Base-by-base conservation (phyloP, 2,888 invertebrate species). In the Aphidius colemani region DNA sequence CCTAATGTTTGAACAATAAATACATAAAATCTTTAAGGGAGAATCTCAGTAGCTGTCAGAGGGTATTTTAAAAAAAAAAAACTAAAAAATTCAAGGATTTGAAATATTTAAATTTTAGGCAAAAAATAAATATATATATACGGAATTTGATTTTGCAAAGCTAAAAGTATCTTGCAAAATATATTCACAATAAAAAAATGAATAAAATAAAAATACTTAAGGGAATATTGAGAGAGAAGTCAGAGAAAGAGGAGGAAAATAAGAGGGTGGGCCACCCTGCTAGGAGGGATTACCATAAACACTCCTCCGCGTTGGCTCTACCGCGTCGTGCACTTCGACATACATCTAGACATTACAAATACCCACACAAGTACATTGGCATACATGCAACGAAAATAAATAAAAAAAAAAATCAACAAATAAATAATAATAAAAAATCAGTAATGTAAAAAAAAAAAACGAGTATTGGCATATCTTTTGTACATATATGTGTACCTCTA, bases 201-300 rank as follows among this genome's bases (percentile, higher is more conserved):
- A 46, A 49, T 18, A n/a, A 45, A 9, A 39, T 13, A 13, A 49
- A 60, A 60, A 49, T 43, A 51, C 59, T 41, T 39, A 45, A 59
- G 56, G 56, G 18, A 10, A 44, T 43, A 41, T 43, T 18, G 6
- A 44, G 7, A 50, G 8, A 8, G 30, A 18, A 50, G n/a, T 18
- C 9, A 50, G 43, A 13, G 55, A 13, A 41, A 11, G 44, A 55
- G 55, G 40, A 55, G 48, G 48, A 10, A 0, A 7, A 50, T 41
- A 41, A 7, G 53, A 69, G 71, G 70, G 71, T 72, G 70, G 70
- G 73, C 75, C 75, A 76, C 76, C 75, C 75, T 76, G 76, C 63
- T 72, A 64, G 71, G 39, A 30, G 51, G 69, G 69, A 76, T 76
- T 76, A 76, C 73, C 75, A 76, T 76, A 76, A 76, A 76, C 76